Evolutionary conservation across 2,888 invertebrate species (phyloP).

Genomic region (Drosophila yooni): DNA sequence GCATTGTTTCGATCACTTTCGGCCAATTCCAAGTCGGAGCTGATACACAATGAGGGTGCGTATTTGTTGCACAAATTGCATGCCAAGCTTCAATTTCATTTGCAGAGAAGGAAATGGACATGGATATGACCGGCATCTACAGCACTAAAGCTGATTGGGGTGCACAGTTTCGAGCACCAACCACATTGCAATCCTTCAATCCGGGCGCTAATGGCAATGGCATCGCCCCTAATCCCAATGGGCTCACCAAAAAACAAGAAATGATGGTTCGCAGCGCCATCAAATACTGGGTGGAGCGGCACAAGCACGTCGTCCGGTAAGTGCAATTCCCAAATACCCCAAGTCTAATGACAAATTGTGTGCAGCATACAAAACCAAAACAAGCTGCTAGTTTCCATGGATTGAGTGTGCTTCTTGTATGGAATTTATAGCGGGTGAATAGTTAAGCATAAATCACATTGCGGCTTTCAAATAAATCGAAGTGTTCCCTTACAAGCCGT

Average conservation of each 20-base stretch:
- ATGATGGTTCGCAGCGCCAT: conserved; percentile 94
- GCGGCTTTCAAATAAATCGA: not conserved
- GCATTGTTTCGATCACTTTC: conserved; percentile 88
- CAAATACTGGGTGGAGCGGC: conserved; percentile 95
- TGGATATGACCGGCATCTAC: conserved; percentile 91
- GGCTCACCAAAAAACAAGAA: conserved; percentile 92
- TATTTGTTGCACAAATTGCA: conserved; percentile 21
- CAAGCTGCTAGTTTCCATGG: not conserved
- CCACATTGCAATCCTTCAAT: conserved; percentile 88
- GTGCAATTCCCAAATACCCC: conserved; percentile 42
- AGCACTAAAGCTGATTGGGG: conserved; percentile 92
- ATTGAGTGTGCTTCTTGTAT: conserved; percentile 8
- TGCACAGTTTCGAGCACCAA: conserved; percentile 89
- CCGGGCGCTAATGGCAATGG: conserved; percentile 83
- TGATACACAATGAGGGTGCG: conserved; percentile 84
- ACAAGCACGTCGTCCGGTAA: conserved; percentile 94
- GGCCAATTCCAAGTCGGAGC: conserved; percentile 85
- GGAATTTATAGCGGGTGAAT: conserved; percentile 1
- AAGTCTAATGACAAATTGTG: conserved; percentile 26
- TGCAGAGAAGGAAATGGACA: conserved; percentile 86
- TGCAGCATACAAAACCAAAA: conserved; percentile 5
- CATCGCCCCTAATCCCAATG: conserved; percentile 89
- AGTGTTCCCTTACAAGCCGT: not conserved
- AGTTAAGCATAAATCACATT: not conserved
- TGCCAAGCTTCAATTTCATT: conserved; percentile 26